Evolutionary conservation across 2,888 invertebrate genomes (phyloP), one percentile per base, ranked within the genome.

Genomic region (Eupithecia pulchellata): DNA sequence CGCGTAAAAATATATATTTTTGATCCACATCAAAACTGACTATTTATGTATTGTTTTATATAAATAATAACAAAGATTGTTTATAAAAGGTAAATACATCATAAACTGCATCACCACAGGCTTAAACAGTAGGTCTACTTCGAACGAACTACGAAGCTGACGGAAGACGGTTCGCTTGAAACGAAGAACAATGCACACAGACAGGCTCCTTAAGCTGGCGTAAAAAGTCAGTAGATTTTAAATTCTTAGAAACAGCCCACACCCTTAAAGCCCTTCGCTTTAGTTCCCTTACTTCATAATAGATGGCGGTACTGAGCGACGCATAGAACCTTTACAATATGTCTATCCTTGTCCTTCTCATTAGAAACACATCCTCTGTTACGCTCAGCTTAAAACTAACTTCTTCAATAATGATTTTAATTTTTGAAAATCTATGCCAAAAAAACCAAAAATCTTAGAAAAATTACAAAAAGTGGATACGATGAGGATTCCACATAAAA

Each of bases 231-330:
- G 39, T 42, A n/a, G 17, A 39, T 39, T 17, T 39, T 17, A 39
- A 6, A 8, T n/a, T n/a, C 36, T 14, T 17, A 39, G 39, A 39
- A 39, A 39, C 42, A 47, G n/a, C 20, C 20, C 9, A 47, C 20
- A 20, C 20, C n/a, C n/a, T 42, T n/a, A 0, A 2, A 57, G 17
- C 1, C 27, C 30, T 17, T n/a, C 9, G 30, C 29, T 29, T 29
- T 30, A 68, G 62, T 72, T n/a, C 58, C 36, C 14, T 6, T 13
- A 4, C 14, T 5, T 8, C 20, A 6, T 39, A 60, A 39, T 36
- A 72, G 72, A 72, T 72, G 72, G 68, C 69, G 64, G 2, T 14
- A 66, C 62, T 27, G 63, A 8, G 52, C 4, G 30, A 5, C 17
- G 57, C 25, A 36, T 5, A 8, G 6, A 27, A 39, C 20, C 5